phyloP scores from a whole-genome alignment of 2,888 invertebrate genomes.

The Parascotia fuliginaria region DNA sequence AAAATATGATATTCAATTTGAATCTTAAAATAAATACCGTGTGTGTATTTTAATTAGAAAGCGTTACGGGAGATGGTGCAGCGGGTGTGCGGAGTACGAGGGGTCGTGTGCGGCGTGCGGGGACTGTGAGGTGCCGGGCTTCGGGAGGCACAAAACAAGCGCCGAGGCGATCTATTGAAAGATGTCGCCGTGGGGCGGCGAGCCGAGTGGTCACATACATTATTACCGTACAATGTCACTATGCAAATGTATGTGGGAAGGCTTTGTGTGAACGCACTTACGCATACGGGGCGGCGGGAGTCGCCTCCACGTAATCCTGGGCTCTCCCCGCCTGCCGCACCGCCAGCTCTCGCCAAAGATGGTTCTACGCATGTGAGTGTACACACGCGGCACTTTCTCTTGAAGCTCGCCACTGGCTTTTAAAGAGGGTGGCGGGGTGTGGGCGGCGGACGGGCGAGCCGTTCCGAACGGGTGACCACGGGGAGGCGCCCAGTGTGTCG shows the following conservation, averaged over 20 bases:
- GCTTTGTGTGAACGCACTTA: conserved; percentile 85
- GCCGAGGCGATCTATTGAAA: conserved; percentile 75
- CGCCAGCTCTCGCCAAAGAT: conserved; percentile 76
- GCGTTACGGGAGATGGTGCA: conserved; percentile 47
- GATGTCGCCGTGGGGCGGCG: conserved; percentile 73
- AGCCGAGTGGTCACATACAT: conserved; percentile 83
- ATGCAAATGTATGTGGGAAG: conserved; percentile 85
- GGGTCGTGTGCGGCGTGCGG: conserved; percentile 22
- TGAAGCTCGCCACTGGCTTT: conserved; percentile 87
- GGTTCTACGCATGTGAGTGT: conserved; percentile 83
- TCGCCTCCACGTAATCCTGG: conserved; percentile 80
- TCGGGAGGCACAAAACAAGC: conserved; percentile 51
- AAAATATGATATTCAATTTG: not conserved
- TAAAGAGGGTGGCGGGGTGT: conserved; percentile 80
- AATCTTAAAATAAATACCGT: conserved; percentile 43
- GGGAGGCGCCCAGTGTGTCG: conserved; percentile 68
- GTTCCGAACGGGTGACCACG: conserved; percentile 87
- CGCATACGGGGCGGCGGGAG: conserved; percentile 77
- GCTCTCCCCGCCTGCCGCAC: conserved; percentile 66
- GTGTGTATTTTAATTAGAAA: conserved; percentile 66
- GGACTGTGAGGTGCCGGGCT: conserved; percentile 22
- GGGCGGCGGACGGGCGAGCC: conserved; percentile 63
- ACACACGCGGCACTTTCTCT: conserved; percentile 86
- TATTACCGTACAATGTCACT: conserved; percentile 85
- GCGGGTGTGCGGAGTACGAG: conserved; percentile 30